phyloP scores from a whole-genome alignment of 2,113 vertebrate genomes.

The Eulemur rufifrons region DNA sequence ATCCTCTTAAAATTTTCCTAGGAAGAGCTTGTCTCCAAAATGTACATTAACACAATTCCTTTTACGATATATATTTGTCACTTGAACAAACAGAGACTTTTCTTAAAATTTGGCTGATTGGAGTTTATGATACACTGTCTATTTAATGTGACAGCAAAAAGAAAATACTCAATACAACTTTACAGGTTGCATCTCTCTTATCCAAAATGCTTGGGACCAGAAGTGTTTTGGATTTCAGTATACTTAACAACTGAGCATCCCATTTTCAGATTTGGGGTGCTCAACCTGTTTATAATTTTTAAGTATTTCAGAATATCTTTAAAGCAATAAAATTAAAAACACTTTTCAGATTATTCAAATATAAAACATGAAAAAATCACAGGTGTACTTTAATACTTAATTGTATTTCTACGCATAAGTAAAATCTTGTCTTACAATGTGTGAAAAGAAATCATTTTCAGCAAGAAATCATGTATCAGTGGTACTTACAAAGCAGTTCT shows the following conservation, averaged over 20 bases:
- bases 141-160: not conserved
- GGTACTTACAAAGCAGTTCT: conserved; percentile 89
- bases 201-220: not conserved
- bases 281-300: not conserved
- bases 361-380: conserved; percentile 21
- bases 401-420: not conserved
- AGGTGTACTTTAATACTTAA: not conserved
- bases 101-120: not conserved
- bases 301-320: not conserved
- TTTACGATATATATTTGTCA: not conserved
- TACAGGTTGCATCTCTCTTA: not conserved
- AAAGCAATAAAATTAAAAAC: not conserved
- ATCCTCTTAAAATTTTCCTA: not conserved
- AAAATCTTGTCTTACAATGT: not conserved
- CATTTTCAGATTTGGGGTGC: not conserved
- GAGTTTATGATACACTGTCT: conserved; percentile 10
- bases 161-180: not conserved
- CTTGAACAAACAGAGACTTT: not conserved
- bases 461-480: not conserved
- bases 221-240: not conserved
- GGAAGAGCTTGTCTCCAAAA: not conserved
- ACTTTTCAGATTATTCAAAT: not conserved
- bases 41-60: not conserved
- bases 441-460: not conserved
- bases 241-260: no score